Evolutionary conservation across 64 coral and sea anemone species (phyloP).

Genomic region (Actinia tenebrosa): DNA sequence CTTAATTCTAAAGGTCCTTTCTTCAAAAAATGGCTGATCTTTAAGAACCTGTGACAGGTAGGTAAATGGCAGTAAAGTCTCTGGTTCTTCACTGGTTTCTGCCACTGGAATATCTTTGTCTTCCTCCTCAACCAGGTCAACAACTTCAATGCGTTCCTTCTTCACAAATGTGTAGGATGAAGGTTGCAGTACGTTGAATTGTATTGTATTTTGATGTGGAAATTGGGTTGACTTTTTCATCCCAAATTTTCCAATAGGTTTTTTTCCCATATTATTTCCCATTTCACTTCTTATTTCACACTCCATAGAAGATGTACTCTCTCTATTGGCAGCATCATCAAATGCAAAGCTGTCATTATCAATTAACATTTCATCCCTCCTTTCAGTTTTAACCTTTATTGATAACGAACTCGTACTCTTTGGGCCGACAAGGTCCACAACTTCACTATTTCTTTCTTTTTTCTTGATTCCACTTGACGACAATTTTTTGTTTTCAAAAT

Average conservation of each 20-base stretch:
- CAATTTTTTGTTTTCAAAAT: background rate
- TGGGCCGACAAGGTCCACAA: background rate
- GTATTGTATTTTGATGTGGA: background rate
- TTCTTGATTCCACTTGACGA: background rate
- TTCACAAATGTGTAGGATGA: background rate
- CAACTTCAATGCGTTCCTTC: background rate
- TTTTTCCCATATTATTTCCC: background rate
- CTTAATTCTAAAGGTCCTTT: constrained; percentile 46
- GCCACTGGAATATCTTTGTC: background rate
- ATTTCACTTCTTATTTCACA: background rate
- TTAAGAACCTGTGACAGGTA: constrained; percentile 21
- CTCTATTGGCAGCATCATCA: background rate
- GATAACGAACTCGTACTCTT: background rate
- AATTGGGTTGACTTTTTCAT: background rate
- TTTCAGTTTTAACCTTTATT: background rate
- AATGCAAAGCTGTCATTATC: background rate
- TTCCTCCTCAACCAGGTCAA: background rate
- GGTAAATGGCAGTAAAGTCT: constrained; percentile 23
- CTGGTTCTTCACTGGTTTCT: background rate
- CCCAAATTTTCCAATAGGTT: background rate
- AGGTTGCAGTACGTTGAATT: background rate
- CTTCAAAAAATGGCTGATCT: background rate
- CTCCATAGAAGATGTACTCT: background rate
- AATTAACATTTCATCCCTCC: background rate
- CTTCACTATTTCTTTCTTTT: background rate